Evolutionary conservation across 2,113 vertebrate genomes (phyloP).

Genomic region (Gracilinanus agilis): DNA sequence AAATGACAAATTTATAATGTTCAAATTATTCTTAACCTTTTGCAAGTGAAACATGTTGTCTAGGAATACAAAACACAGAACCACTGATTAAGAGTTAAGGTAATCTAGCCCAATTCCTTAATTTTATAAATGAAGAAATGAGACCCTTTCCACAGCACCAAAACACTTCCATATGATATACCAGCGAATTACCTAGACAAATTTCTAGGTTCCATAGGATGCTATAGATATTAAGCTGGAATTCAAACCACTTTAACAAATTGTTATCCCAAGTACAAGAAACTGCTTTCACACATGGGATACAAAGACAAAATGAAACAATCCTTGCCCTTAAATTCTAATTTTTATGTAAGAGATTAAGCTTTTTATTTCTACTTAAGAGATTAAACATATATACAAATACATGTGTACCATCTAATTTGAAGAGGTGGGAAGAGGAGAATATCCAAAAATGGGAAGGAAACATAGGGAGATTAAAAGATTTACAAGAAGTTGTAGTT

Average conservation of each 20-base stretch:
- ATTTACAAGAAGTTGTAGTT: neutral
- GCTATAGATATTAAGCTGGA: neutral
- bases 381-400: neutral
- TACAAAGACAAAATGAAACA: neutral
- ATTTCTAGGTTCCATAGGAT: neutral
- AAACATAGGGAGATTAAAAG: neutral
- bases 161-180: neutral
- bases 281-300: neutral
- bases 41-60: neutral
- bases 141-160: neutral
- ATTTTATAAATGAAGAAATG: neutral
- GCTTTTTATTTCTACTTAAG: neutral
- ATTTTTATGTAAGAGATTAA: neutral
- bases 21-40: neutral
- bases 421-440: accelerated
- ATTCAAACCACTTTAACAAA: neutral
- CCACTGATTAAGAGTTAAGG: neutral
- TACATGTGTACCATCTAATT: neutral
- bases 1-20: neutral
- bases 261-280: neutral
- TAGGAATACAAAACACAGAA: neutral
- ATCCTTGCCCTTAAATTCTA: neutral
- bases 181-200: neutral
- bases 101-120: neutral
- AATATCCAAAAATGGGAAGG: neutral